phyloP scores from a whole-genome alignment of 2,888 invertebrate genomes.

The Barypeithes pellucidus region DNA sequence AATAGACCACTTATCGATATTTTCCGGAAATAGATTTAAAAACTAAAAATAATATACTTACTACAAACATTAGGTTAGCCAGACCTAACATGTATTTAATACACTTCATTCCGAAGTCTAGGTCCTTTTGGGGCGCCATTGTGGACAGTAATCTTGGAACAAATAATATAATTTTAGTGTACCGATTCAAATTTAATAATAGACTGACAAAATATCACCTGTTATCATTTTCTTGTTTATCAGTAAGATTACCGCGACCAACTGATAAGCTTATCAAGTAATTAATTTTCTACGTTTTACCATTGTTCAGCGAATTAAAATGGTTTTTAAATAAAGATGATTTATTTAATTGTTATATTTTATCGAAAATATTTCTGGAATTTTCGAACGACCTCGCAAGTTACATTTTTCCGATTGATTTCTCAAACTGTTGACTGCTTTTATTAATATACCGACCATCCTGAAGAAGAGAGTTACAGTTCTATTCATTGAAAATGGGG shows the following conservation, averaged over 20 bases:
- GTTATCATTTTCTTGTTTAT: slow-evolving; percentile 45
- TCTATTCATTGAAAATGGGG: too few species aligned
- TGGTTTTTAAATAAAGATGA: not conserved
- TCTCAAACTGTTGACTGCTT: too few species aligned
- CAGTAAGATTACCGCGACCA: slow-evolving; percentile 36
- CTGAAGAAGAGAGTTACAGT: too few species aligned
- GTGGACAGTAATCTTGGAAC: slow-evolving; percentile 5
- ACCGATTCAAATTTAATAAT: slow-evolving; percentile 31
- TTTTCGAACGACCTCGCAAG: not conserved
- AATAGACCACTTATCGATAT: not conserved
- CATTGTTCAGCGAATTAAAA: not conserved
- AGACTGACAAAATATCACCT: slow-evolving; percentile 34
- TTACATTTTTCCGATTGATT: too few species aligned
- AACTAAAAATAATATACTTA: slow-evolving; percentile 67
- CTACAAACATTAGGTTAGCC: slow-evolving; percentile 80
- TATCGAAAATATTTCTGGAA: not conserved
- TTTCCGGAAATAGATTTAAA: too few species aligned
- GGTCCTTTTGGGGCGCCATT: slow-evolving; percentile 45
- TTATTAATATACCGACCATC: too few species aligned
- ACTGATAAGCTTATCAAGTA: slow-evolving; percentile 32
- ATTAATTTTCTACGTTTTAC: slow-evolving; percentile 5
- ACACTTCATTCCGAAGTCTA: slow-evolving; percentile 73
- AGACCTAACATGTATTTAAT: slow-evolving; percentile 79
- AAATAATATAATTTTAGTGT: not conserved
- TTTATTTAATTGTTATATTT: slow-evolving; percentile 11